These are phyloP conservation scores for Drepana falcataria DNA, from an alignment of 2,888 invertebrate species.

Conservation along the genomic window DNA sequence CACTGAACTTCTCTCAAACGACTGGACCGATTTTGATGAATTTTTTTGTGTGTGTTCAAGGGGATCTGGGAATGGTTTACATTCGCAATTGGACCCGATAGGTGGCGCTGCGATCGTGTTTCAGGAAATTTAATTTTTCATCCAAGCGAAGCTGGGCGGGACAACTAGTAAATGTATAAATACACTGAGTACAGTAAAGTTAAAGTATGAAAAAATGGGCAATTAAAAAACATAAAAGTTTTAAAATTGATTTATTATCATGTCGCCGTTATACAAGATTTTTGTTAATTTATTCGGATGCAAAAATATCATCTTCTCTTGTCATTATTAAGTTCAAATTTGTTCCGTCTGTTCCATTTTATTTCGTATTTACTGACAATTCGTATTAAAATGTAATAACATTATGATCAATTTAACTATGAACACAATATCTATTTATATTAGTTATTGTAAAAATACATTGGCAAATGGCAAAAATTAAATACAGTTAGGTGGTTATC, in stretches of 20 bases:
- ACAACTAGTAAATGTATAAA: too few relatives aligned
- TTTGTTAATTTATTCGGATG: slow-evolving; percentile 53
- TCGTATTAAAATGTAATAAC: slow-evolving; percentile 3
- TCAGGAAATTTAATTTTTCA: too few relatives aligned
- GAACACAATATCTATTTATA: slow-evolving; percentile 28
- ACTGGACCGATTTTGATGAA: too few relatives aligned
- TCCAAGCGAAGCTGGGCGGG: too few relatives aligned
- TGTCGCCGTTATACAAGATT: slow-evolving; percentile 54
- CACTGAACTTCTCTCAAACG: too few relatives aligned
- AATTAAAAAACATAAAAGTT: slow-evolving; percentile 14
- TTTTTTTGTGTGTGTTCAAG: too few relatives aligned
- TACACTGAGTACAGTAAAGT: background rate
- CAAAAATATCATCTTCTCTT: slow-evolving; percentile 60
- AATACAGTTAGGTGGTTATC: slow-evolving; percentile 20
- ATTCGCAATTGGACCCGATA: too few relatives aligned
- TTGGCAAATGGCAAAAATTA: slow-evolving; percentile 14
- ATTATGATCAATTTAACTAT: slow-evolving; percentile 6
- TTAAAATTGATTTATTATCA: slow-evolving; percentile 55
- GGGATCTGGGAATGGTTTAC: too few relatives aligned
- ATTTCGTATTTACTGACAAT: background rate
- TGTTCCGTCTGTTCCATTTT: slow-evolving; percentile 8
- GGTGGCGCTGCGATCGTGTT: too few relatives aligned
- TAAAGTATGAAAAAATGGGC: background rate
- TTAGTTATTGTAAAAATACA: slow-evolving; percentile 17
- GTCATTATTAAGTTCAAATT: slow-evolving; percentile 18